phyloP scores from a whole-genome alignment of 2,888 invertebrate species.

The Bellardia pandia region DNA sequence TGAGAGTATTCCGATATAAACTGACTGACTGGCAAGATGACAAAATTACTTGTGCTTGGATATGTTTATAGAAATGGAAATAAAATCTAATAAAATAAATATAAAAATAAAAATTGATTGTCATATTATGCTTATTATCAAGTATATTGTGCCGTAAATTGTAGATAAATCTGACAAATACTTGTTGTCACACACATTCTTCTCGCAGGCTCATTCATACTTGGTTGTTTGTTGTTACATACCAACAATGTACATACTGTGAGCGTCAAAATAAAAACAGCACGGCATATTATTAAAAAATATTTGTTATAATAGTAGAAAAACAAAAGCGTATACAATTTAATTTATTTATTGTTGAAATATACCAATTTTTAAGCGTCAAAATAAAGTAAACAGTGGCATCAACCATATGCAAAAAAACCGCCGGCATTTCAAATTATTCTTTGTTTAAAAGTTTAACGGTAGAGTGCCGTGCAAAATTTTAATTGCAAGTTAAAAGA shows the following conservation, averaged over 20 bases:
- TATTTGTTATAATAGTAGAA: too few relatives aligned
- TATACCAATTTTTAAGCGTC: too few relatives aligned
- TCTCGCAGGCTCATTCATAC: neutral
- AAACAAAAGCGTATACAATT: too few relatives aligned
- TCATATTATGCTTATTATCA: slow-evolving; percentile 70
- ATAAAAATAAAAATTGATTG: slow-evolving; percentile 63
- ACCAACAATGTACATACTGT: neutral
- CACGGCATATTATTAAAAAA: too few relatives aligned
- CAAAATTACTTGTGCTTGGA: slow-evolving; percentile 47
- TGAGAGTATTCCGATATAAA: neutral
- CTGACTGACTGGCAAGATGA: slow-evolving; percentile 64
- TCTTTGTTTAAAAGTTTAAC: too few relatives aligned
- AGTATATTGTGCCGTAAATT: slow-evolving; percentile 51
- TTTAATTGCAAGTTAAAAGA: too few relatives aligned
- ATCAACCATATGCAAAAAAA: too few relatives aligned
- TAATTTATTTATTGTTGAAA: too few relatives aligned
- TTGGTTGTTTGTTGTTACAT: neutral
- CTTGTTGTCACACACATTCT: slow-evolving; percentile 47
- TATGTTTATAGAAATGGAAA: slow-evolving; percentile 38
- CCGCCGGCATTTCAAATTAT: too few relatives aligned
- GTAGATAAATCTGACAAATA: slow-evolving; percentile 59
- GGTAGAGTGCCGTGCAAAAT: too few relatives aligned
- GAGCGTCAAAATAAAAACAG: too few relatives aligned
- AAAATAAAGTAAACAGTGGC: too few relatives aligned
- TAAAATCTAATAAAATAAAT: slow-evolving; percentile 60